A percentile compares a stretch with the other conserved stretches of the same genome.
phyloP scores from a whole-genome alignment of 2,888 invertebrate species.

The Adela reaumurella region DNA sequence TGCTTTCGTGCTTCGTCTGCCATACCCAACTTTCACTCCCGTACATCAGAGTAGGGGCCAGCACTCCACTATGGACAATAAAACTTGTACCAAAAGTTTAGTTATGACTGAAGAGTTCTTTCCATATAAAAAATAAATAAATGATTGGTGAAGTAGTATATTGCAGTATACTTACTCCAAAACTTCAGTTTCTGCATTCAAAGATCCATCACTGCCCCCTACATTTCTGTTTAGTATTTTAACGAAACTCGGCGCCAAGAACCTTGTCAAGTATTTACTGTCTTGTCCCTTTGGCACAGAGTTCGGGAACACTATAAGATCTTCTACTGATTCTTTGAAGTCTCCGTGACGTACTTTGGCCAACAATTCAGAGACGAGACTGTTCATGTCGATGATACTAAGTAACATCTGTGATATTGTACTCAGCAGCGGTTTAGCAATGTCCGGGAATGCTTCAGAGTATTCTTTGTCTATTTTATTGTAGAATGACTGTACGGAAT shows the following conservation, averaged over 20 bases:
- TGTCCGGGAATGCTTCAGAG: constrained; percentile 71
- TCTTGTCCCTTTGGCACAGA: constrained; percentile 18
- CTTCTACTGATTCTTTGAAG: constrained; percentile 26
- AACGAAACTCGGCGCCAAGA: constrained; percentile 31
- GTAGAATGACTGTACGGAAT: constrained; percentile 54
- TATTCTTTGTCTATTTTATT: constrained; percentile 53
- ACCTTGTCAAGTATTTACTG: constrained; percentile 40
- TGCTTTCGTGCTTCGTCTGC: no score
- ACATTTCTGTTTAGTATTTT: constrained; percentile 28
- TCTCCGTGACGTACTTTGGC: constrained; percentile 27
- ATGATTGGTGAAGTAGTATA: no score
- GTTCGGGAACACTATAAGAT: constrained; percentile 52
- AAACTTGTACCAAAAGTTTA: no score
- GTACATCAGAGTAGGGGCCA: no score
- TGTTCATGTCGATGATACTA: constrained; percentile 57
- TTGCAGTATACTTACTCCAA: constrained; percentile 42
- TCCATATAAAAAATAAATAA: no score
- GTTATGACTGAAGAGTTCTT: no score
- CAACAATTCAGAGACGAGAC: constrained; percentile 46
- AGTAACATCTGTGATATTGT: constrained; percentile 65
- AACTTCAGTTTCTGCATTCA: constrained; percentile 32
- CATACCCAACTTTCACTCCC: no score
- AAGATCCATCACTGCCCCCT: constrained; percentile 17
- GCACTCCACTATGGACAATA: no score
- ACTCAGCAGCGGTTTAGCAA: constrained; percentile 67